Conservation (phyloP, 2,888 invertebrate species). For the Brachypalpus laphriformis region DNA sequence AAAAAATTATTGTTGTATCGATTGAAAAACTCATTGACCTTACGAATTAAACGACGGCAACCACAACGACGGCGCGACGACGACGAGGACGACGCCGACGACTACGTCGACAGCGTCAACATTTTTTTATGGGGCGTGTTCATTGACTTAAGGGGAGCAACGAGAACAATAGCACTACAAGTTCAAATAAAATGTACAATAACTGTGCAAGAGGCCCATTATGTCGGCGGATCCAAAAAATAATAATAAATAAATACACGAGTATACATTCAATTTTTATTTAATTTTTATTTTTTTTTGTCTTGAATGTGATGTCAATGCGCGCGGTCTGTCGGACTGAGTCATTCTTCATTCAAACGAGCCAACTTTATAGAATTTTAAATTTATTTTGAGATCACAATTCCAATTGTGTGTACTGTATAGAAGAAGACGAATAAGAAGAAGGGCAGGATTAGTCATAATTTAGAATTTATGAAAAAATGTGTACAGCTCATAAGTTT, state of each 20-base stretch:
- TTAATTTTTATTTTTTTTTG: not conserved
- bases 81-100: conserved; percentile 9
- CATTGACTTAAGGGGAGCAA: conserved; percentile 60
- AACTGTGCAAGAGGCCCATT: conserved; percentile 52
- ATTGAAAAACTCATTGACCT: conserved; percentile 73
- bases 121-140: conserved; percentile 56
- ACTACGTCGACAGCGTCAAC: conserved; percentile 12
- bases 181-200: conserved; percentile 58
- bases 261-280: not conserved
- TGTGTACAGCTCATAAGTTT: not conserved
- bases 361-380: conserved; percentile 32
- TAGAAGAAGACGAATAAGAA: not conserved
- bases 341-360: conserved; percentile 54
- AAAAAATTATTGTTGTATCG: conserved; percentile 63
- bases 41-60: conserved; percentile 60
- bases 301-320: conserved; percentile 29
- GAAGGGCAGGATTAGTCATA: conserved; percentile 37
- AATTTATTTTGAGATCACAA: conserved; percentile 29
- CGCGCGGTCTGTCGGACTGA: conserved; percentile 30
- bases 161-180: conserved; percentile 61
- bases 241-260: not conserved
- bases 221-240: conserved; percentile 23
- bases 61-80: no score
- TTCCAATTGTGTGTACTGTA: conserved; percentile 14
- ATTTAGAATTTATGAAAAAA: conserved; percentile 11